phyloP scores from a whole-genome alignment of 1,140 invertebrate species.

The Gryon sp. region DNA sequence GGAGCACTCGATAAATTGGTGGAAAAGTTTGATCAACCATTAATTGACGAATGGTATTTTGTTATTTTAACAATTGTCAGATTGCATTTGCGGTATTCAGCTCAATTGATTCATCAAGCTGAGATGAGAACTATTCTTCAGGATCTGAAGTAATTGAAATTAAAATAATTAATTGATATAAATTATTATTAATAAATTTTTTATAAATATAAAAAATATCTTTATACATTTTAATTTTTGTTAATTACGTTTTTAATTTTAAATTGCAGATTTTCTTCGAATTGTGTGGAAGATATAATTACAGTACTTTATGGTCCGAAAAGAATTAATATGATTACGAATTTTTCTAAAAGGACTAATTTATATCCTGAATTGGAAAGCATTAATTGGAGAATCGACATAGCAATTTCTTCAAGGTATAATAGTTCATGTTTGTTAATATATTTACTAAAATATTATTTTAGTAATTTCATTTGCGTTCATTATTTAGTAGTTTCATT shows the following conservation, averaged over 20 bases:
- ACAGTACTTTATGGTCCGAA: slow-evolving; percentile 72
- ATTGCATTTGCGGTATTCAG: slow-evolving; percentile 60
- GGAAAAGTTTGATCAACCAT: slow-evolving; percentile 70
- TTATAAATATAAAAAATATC: too few relatives aligned
- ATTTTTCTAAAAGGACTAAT: slow-evolving; percentile 67
- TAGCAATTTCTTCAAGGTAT: slow-evolving; percentile 76
- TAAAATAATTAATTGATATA: slow-evolving; percentile 1
- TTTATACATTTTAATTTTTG: too few relatives aligned
- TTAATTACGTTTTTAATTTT: neutral
- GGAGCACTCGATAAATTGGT: slow-evolving; percentile 73
- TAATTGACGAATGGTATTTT: slow-evolving; percentile 74
- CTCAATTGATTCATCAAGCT: slow-evolving; percentile 63
- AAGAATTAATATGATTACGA: slow-evolving; percentile 59
- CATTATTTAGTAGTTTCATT: too few relatives aligned
- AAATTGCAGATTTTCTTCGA: slow-evolving; percentile 69
- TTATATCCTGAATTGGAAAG: slow-evolving; percentile 68
- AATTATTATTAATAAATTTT: too few relatives aligned
- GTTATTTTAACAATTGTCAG: slow-evolving; percentile 71
- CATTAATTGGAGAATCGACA: slow-evolving; percentile 74
- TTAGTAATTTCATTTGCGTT: too few relatives aligned
- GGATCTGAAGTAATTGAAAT: slow-evolving; percentile 71
- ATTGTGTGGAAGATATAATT: slow-evolving; percentile 73
- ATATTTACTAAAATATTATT: too few relatives aligned
- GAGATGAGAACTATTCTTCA: slow-evolving; percentile 74
- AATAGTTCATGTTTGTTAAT: slow-evolving; percentile 2